phyloP scores from a whole-genome alignment of 35 echinoderm and acorn worm species.

The Patiria miniata region DNA sequence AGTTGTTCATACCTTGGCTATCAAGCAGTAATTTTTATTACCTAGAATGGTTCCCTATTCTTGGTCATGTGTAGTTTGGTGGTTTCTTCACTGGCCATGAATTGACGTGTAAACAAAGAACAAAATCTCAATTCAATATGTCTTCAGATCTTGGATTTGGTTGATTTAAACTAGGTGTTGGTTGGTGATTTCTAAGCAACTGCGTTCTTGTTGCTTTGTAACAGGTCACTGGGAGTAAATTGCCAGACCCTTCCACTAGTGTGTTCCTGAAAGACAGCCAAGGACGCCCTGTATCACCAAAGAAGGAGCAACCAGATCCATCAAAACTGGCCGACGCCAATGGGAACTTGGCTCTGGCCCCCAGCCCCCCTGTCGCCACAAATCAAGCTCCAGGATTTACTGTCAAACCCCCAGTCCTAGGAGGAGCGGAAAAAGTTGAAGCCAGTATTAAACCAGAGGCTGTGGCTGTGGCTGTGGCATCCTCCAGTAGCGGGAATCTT shows the following conservation, averaged over 20 bases:
- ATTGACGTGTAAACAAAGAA: no score
- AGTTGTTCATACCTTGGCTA: no score
- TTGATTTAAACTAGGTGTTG: no score
- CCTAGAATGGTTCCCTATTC: no score
- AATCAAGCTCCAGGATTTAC: background rate
- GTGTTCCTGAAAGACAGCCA: background rate
- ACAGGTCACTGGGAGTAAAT: slow-evolving; percentile 9
- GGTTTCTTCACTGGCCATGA: no score
- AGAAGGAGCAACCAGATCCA: slow-evolving; percentile 1
- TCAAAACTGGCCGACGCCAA: background rate
- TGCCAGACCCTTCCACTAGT: background rate
- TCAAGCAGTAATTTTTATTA: no score
- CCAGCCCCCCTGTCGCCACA: background rate
- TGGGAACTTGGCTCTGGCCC: background rate
- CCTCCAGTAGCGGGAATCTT: background rate
- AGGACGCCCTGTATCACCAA: background rate
- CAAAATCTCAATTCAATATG: no score
- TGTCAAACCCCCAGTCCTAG: background rate
- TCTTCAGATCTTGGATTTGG: no score
- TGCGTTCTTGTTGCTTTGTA: background rate
- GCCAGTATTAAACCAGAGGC: background rate
- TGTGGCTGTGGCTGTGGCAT: background rate
- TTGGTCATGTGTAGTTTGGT: no score
- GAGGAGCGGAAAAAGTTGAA: background rate
- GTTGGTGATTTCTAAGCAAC: background rate